Percentiles rank a stretch among this genome's conserved stretches.
phyloP scores from a whole-genome alignment of 2,888 invertebrate species.

The Drosophila putrida region DNA sequence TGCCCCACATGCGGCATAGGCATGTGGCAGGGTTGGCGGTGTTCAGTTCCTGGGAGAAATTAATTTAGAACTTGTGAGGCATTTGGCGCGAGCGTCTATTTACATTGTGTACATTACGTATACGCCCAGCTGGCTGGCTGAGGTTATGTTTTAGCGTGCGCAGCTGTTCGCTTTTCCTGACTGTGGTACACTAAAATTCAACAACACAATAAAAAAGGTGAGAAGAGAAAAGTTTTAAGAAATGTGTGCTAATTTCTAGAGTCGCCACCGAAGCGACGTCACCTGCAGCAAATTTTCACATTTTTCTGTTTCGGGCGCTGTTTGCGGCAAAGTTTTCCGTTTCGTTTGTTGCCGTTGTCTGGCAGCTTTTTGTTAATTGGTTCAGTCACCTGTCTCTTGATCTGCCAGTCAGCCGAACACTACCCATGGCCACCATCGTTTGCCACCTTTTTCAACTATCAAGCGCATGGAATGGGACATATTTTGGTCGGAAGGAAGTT shows the following conservation, averaged over 20 bases:
- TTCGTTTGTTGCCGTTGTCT: conserved; percentile 38
- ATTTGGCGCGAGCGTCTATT: conserved; percentile 79
- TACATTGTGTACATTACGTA: conserved; percentile 79
- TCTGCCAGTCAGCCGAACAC: conserved; percentile 79
- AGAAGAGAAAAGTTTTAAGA: conserved; percentile 42
- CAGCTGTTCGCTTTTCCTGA: conserved; percentile 56
- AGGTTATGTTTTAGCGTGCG: conserved; percentile 59
- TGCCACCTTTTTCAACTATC: conserved; percentile 22
- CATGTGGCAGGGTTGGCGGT: conserved; percentile 13
- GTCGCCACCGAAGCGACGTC: conserved; percentile 48
- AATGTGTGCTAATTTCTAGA: conserved; percentile 78
- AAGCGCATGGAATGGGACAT: conserved; percentile 2
- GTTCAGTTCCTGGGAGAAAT: conserved; percentile 82
- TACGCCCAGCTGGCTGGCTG: conserved; percentile 55
- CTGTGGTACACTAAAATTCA: background rate
- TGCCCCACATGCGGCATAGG: conserved; percentile 36
- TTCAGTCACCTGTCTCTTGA: conserved; percentile 83
- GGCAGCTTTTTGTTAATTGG: conserved; percentile 82
- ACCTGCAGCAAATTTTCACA: conserved; percentile 74
- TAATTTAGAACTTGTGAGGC: conserved; percentile 84
- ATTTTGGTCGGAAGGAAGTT: conserved; percentile 58
- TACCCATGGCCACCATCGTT: conserved; percentile 58
- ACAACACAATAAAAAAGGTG: conserved; percentile 6
- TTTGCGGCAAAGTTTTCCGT: conserved; percentile 57
- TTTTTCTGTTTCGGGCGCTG: conserved; percentile 39